These are phyloP conservation scores for Polia nebulosa DNA, from an alignment of 2,888 invertebrate species.

Conservation along the genomic window DNA sequence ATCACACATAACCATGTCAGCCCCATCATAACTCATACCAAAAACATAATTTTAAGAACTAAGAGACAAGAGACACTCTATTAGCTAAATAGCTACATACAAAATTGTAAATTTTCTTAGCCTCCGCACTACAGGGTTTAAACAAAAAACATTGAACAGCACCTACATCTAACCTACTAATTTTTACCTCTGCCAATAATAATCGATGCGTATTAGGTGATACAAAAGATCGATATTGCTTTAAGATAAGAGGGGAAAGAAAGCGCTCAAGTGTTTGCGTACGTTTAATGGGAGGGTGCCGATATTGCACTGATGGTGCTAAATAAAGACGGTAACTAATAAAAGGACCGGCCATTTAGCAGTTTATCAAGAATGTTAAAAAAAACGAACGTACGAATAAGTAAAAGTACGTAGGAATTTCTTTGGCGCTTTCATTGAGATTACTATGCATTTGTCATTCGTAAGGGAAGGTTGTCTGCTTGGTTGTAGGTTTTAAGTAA, in stretches of 20 bases:
- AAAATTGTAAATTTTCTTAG: too few relatives aligned
- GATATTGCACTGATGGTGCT: conserved; percentile 67
- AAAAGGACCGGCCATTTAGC: conserved; percentile 12
- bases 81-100: too few relatives aligned
- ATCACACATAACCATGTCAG: too few relatives aligned
- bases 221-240: conserved; percentile 69
- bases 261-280: conserved; percentile 76
- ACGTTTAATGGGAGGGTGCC: conserved; percentile 72
- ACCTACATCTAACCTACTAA: too few relatives aligned
- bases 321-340: conserved; percentile 11
- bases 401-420: not conserved
- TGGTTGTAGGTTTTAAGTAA: too few relatives aligned
- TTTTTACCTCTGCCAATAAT: too few relatives aligned
- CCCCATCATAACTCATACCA: too few relatives aligned
- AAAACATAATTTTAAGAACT: too few relatives aligned
- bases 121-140: too few relatives aligned
- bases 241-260: conserved; percentile 66
- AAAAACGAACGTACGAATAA: too few relatives aligned
- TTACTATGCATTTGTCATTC: not conserved
- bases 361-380: not conserved
- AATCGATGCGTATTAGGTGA: conserved; percentile 31
- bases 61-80: too few relatives aligned
- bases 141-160: too few relatives aligned
- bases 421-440: not conserved
- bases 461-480: not conserved